A percentile compares a stretch with the other conserved stretches of the same genome.
Conservation (phyloP, 2,888 invertebrate species). For the Leucophenga montana region DNA sequence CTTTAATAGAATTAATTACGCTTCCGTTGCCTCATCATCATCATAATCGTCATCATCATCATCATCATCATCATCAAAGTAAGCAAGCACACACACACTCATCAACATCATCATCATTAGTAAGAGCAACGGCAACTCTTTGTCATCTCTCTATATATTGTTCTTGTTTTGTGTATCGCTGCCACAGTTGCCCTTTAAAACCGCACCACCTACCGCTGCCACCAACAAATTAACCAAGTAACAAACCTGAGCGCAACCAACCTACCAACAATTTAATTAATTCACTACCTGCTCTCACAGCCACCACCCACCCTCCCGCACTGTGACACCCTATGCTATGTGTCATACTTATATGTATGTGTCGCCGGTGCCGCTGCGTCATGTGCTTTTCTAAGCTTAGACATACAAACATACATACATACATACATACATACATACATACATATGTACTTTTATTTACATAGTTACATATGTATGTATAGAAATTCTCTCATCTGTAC, state of each 20-base stretch:
- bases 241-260: too few relatives aligned
- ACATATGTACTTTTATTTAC: neutral
- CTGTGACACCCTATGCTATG: too few relatives aligned
- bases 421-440: neutral
- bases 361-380: too few relatives aligned
- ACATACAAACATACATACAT: slow-evolving; percentile 1
- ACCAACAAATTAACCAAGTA: too few relatives aligned
- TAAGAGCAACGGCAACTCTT: neutral
- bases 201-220: neutral
- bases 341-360: too few relatives aligned
- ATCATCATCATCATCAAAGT: neutral
- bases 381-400: too few relatives aligned
- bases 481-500: slow-evolving; percentile 20
- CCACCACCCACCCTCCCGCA: too few relatives aligned
- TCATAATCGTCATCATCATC: neutral
- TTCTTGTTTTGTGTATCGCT: neutral
- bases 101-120: too few relatives aligned
- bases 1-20: slow-evolving; percentile 6
- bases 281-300: too few relatives aligned
- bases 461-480: neutral
- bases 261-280: too few relatives aligned
- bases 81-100: too few relatives aligned
- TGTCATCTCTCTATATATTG: neutral
- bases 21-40: neutral
- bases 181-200: neutral